Base-by-base conservation (phyloP, 2,888 invertebrate species). In the Chrysopilus asiliformis region DNA sequence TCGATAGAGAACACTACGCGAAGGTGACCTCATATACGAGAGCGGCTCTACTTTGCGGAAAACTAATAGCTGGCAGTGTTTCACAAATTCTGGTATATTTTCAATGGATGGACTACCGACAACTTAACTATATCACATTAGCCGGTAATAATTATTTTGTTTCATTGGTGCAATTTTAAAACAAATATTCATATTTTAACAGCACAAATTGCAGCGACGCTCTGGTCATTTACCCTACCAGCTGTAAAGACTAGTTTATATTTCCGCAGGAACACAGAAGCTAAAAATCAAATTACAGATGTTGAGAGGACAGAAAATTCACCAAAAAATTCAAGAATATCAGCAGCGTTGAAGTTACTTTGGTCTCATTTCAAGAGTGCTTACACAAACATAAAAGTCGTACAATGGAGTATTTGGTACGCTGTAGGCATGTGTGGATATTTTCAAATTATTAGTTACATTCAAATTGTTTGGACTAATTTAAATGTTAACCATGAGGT, bases 401-500 rank as follows among this genome's bases (percentile, higher is more conserved):
- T 78, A 1, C 76, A 77, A 53, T 84, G 83, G 83, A 81, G 80
- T 2, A 43, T 80, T 6, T 84, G 81, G 80, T 83, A 81, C 74
- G 72, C 79, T 0, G 60, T 79, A 14, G 74, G 77, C 0, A 72
- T 79, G 6, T 77, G 78, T 47, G 80, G 79, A 4, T 77, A 76
- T 53, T 66, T 76, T 17, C 82, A 83, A 63, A 72, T 79, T 3
- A 68, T 70, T 35, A 70, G 70, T 42, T 86, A 81, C 52, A 68
- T 76, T 47, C 85, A 86, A 57, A 66, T 79, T 0, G 53, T 86
- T 33, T 85, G 83, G 81, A 67, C 69, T 22, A 7, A 22, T 22
- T 8, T 22, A 22, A 22, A 22, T 22, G 22, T 7, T 8, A 10
- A 22, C 10, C 7, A 22, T 7, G 10, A 22, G 10, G 22, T 22